Percentiles rank a stretch among this genome's conserved stretches.
Evolutionary conservation across 2,113 vertebrate species (phyloP).

Genomic region (Coregonus clupeaformis): DNA sequence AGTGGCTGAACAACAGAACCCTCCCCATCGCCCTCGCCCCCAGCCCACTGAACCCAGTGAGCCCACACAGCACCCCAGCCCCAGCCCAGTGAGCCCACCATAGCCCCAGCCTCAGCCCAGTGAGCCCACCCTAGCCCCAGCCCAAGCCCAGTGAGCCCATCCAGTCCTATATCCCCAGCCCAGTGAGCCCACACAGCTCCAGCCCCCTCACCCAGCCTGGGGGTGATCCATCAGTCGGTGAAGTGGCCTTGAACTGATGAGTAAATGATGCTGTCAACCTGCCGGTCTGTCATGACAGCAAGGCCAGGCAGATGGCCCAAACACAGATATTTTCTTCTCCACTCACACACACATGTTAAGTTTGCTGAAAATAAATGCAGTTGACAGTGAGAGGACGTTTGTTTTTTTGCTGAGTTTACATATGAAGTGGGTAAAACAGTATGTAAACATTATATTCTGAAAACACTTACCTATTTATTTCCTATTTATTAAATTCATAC

Average conservation of each 20-base stretch:
- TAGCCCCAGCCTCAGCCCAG: no score
- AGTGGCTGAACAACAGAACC: constrained; percentile 28
- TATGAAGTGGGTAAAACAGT: no score
- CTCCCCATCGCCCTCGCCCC: constrained; percentile 40
- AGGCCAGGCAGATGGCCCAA: constrained; percentile 63
- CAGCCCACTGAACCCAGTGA: not conserved
- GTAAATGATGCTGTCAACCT: constrained; percentile 55
- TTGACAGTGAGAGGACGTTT: no score
- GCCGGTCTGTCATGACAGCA: constrained; percentile 29
- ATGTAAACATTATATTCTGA: no score
- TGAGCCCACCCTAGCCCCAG: no score
- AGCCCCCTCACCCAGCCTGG: not conserved
- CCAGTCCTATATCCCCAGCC: no score
- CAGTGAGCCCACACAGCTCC: not conserved
- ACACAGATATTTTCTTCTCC: not conserved
- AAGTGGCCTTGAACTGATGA: constrained; percentile 69
- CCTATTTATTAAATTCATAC: no score
- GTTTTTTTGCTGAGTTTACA: no score
- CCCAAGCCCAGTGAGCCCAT: no score
- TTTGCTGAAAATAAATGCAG: no score
- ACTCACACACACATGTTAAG: constrained; percentile 6
- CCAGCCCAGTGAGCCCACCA: no score
- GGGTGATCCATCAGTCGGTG: constrained; percentile 63
- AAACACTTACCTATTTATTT: no score
- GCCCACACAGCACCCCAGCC: constrained; percentile 51